phyloP scores from a whole-genome alignment of 2,113 vertebrate genomes.

The Alligator mississippiensis region DNA sequence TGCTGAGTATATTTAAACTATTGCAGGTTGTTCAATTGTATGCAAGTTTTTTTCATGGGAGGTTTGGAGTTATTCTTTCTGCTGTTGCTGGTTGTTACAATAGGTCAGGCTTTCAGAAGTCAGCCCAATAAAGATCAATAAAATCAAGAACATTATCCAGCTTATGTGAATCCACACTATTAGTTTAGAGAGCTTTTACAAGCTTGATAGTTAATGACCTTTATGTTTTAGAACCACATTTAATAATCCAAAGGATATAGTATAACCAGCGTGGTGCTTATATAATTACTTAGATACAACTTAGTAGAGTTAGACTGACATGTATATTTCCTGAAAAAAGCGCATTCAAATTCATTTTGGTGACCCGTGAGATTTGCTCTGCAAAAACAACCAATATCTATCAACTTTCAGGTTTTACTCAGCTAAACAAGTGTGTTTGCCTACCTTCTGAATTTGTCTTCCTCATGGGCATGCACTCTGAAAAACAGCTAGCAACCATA shows the following conservation, averaged over 20 bases:
- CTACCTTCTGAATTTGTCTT: neutral
- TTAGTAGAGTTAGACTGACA: neutral
- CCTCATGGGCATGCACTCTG: neutral
- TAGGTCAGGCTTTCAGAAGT: neutral
- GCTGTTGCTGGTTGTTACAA: neutral
- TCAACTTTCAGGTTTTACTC: neutral
- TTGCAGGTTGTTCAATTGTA: neutral
- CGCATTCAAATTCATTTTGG: accelerated
- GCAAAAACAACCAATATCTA: neutral
- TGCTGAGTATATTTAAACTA: neutral
- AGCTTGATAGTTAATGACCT: neutral
- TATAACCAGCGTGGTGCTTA: neutral
- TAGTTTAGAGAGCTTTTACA: neutral
- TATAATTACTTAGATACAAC: neutral
- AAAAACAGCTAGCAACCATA: neutral
- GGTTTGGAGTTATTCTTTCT: neutral
- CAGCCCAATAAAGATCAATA: neutral
- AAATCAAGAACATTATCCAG: neutral
- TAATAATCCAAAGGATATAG: neutral
- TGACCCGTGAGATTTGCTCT: neutral
- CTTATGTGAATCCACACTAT: neutral
- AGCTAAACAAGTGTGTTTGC: neutral
- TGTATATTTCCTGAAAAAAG: neutral
- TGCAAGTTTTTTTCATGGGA: neutral
- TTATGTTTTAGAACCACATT: neutral